Evolutionary conservation across 2,888 invertebrate species (phyloP).

Genomic region (Drosophila ezoana): DNA sequence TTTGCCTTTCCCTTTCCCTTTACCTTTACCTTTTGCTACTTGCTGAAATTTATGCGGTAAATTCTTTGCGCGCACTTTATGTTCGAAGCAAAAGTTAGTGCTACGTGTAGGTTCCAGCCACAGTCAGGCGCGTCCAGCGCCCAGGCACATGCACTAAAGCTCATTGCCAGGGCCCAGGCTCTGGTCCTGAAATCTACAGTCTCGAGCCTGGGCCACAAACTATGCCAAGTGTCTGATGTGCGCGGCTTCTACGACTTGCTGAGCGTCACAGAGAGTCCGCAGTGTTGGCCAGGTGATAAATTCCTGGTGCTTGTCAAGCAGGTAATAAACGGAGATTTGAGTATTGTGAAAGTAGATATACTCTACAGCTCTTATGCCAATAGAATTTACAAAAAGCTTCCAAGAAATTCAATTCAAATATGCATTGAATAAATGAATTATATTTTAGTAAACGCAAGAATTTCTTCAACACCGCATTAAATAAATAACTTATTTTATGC

Average conservation of each 20-base stretch:
- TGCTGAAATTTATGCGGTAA: conserved; percentile 79
- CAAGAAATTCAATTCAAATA: background rate
- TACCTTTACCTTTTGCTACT: conserved; percentile 70
- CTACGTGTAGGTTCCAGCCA: conserved; percentile 68
- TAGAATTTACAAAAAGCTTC: background rate
- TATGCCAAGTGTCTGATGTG: conserved; percentile 78
- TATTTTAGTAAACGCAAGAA: no score
- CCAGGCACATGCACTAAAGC: conserved; percentile 25
- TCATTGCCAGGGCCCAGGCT: conserved; percentile 17
- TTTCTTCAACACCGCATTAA: no score
- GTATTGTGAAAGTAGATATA: conserved; percentile 45
- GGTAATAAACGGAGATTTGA: conserved; percentile 59
- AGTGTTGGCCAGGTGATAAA: conserved; percentile 73
- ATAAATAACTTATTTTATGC: background rate
- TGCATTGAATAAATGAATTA: no score
- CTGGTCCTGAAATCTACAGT: conserved; percentile 10
- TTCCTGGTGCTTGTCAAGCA: conserved; percentile 66
- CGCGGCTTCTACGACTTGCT: conserved; percentile 34
- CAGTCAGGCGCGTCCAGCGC: conserved; percentile 2
- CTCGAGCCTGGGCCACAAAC: conserved; percentile 59
- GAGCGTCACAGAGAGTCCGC: conserved; percentile 26
- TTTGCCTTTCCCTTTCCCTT: conserved; percentile 22
- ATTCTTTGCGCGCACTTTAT: conserved; percentile 80
- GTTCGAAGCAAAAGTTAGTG: conserved; percentile 81
- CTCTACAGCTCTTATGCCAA: conserved; percentile 26